Conservation (phyloP, 2,888 invertebrate genomes). For the Lithosia quadra region DNA sequence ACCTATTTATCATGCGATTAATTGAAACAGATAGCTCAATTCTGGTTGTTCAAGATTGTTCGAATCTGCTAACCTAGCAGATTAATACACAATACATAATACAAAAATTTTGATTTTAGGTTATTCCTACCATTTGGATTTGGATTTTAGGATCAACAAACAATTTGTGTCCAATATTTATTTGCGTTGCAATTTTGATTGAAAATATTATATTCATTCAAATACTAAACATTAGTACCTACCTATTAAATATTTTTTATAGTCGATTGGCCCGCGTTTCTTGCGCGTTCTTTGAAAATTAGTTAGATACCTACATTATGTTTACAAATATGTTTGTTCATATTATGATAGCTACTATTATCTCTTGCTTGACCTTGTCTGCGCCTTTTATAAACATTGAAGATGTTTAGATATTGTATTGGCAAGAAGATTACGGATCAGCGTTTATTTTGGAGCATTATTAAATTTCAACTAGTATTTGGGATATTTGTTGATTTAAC, state of each 20-base stretch:
- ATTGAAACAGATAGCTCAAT: conserved; percentile 8
- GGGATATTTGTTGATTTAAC: no score
- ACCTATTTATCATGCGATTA: conserved; percentile 19
- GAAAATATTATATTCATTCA: neutral
- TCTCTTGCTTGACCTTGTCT: conserved; percentile 13
- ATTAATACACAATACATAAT: neutral
- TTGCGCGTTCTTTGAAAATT: neutral
- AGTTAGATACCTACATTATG: no score
- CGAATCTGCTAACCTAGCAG: neutral
- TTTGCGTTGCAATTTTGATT: neutral
- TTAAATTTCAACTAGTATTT: neutral
- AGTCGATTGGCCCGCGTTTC: no score
- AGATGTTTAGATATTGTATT: conserved; percentile 8
- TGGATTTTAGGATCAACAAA: no score
- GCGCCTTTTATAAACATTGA: conserved; percentile 6
- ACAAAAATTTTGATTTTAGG: neutral
- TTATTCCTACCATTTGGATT: no score
- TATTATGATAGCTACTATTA: conserved; percentile 8
- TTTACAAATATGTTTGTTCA: conserved; percentile 8
- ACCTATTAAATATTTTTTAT: no score
- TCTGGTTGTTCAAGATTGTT: conserved; percentile 7
- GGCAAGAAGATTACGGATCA: conserved; percentile 7
- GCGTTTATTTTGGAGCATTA: conserved; percentile 11
- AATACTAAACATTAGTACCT: neutral
- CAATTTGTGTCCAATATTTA: neutral